Evolutionary conservation across 2,797 vertebrate species (phyloP), one percentile per base, ranked within the genome.

Genomic region (Ibycter americanus): DNA sequence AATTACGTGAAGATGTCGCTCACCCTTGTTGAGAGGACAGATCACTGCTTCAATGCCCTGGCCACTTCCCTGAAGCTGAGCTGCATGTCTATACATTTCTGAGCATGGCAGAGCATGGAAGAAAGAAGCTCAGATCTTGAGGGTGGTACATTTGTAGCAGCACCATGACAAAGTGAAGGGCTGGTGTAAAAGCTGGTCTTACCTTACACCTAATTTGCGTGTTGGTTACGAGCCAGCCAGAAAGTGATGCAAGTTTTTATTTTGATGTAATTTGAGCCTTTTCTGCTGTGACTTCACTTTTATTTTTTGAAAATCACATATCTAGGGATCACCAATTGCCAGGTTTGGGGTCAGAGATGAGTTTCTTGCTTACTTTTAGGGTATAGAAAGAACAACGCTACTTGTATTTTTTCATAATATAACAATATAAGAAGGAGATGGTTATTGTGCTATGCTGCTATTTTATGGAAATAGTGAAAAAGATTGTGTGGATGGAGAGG

Each of bases 1-100:
- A 93, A 95, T 96, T 97, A 84, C 90, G 68, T 74, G 59, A 95
- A 95, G 88, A 82, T 84, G 61, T 94, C 95, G 90, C 47, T 94
- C 72, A 96, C 63, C 65, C 40, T 95, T 94, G 87, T 23, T 77
- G 86, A 91, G 94, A 96, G 70, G 59, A 86, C 86, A 95, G 91
- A 95, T 95, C 82, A 91, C 38, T 62, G 54, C 76, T 72, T 90
- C 85, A 36, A 14, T 40, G 47, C 46, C 73, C 56, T 90, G 83
- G 67, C 51, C 63, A 91, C 94, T 80, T 83, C 54, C 47, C 17
- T 83, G 87, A 86, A 81, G 71, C 82, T 93, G 47, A 90, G 51
- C 19, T 96, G 61, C 26, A 78, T 58, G 15, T 90, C 92, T 90
- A 58, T 91, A 49, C 10, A 14, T 83, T 83, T 76, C 79, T 68